These are phyloP conservation scores for Stegophylla sp. DNA, from an alignment of 2,888 invertebrate species.

Conservation along the genomic window DNA sequence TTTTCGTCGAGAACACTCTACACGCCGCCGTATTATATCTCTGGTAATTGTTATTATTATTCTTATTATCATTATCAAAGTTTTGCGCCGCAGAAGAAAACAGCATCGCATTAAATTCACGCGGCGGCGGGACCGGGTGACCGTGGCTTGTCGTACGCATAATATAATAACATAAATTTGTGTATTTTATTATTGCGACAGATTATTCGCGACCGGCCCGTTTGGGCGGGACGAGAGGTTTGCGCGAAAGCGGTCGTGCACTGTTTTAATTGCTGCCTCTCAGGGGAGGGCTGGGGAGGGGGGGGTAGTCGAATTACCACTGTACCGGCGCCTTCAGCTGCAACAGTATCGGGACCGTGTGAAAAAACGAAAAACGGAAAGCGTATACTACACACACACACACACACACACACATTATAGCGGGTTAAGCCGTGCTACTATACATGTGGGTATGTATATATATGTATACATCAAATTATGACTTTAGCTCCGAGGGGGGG, in stretches of 20 bases:
- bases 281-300: neutral
- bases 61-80: too few species aligned
- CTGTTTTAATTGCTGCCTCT: neutral
- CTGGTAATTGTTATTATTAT: too few species aligned
- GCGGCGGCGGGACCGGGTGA: too few species aligned
- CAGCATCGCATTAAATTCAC: too few species aligned
- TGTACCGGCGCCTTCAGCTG: neutral
- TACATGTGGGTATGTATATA: too few species aligned
- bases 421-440: too few species aligned
- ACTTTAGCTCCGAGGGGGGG: neutral
- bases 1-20: too few species aligned
- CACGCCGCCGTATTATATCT: too few species aligned
- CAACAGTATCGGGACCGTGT: neutral
- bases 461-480: neutral
- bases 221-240: neutral
- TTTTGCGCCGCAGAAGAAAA: too few species aligned
- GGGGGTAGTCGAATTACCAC: neutral
- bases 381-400: neutral
- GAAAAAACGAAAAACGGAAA: neutral
- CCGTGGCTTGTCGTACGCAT: too few species aligned
- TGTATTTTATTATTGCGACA: neutral
- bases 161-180: neutral
- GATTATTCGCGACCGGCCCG: neutral
- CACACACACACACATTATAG: too few species aligned
- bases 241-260: neutral